Conservation (phyloP, 2,888 invertebrate species). For the Ephialtes manifestator region DNA sequence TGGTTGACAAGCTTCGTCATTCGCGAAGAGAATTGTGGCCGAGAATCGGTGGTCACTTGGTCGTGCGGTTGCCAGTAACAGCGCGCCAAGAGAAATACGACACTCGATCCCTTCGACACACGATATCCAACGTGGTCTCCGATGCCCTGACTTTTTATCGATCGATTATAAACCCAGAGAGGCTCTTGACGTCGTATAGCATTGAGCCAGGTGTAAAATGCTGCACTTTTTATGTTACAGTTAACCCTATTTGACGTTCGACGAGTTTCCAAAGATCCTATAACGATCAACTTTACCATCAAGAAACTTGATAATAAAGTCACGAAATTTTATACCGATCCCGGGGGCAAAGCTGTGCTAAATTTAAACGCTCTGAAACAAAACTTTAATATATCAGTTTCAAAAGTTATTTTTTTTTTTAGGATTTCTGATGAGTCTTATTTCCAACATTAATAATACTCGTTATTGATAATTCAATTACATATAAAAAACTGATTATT, state of each 20-base stretch:
- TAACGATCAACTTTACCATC: neutral
- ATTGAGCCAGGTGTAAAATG: neutral
- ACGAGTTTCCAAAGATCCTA: neutral
- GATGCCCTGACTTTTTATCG: slow-evolving; percentile 75
- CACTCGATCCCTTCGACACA: slow-evolving; percentile 71
- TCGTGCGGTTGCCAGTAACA: slow-evolving; percentile 35
- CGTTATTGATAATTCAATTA: no score
- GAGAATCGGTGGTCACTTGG: slow-evolving; percentile 46
- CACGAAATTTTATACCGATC: neutral
- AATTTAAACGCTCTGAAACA: neutral
- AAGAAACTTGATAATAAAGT: neutral
- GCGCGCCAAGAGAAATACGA: slow-evolving; percentile 66
- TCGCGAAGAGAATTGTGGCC: slow-evolving; percentile 31
- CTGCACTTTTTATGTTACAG: neutral
- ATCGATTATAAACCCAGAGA: slow-evolving; percentile 74
- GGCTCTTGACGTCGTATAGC: neutral
- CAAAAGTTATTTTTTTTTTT: no score
- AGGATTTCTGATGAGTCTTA: neutral
- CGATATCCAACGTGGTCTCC: slow-evolving; percentile 68
- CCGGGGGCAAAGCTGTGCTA: neutral
- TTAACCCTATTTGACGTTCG: slow-evolving; percentile 1
- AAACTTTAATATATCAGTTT: neutral
- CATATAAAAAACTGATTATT: no score
- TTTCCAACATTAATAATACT: neutral
- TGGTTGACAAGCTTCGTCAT: slow-evolving; percentile 31